Conservation (phyloP, 2,113 vertebrate species). For the Dipodomys stephensi region DNA sequence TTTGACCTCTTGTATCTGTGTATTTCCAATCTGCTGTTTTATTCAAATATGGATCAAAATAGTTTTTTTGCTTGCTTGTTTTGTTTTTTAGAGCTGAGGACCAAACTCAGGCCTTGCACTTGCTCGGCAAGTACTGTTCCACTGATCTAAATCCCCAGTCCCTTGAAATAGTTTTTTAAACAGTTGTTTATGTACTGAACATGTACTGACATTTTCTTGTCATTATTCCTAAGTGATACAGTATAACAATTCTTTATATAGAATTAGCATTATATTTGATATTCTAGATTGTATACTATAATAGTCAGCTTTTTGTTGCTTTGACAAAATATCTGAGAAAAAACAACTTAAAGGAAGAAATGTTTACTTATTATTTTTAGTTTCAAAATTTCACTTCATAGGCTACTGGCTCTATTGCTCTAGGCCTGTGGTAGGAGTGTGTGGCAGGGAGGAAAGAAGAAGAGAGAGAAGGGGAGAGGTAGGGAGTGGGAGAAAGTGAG, state of each 20-base stretch:
- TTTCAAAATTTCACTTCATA: not conserved
- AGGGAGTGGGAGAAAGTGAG: too few relatives aligned
- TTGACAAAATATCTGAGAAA: not conserved
- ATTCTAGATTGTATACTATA: not conserved
- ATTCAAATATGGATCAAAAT: not conserved
- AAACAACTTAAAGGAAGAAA: not conserved
- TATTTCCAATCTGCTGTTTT: not conserved
- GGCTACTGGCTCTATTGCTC: not conserved
- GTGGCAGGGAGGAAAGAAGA: not conserved
- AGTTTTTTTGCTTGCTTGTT: too few relatives aligned
- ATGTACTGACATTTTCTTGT: not conserved
- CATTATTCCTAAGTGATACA: not conserved
- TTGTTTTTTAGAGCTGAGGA: too few relatives aligned
- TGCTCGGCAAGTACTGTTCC: too few relatives aligned
- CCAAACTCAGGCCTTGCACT: too few relatives aligned
- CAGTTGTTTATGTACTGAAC: not conserved
- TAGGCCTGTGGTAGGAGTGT: not conserved
- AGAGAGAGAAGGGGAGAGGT: not conserved
- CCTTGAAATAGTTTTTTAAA: not conserved
- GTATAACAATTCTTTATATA: not conserved
- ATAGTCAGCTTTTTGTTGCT: not conserved
- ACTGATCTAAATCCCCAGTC: too few relatives aligned
- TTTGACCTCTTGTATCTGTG: not conserved
- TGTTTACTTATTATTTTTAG: not conserved
- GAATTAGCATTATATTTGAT: not conserved